phyloP scores from a whole-genome alignment of 2,888 invertebrate species.

The Parnassius glacialis region DNA sequence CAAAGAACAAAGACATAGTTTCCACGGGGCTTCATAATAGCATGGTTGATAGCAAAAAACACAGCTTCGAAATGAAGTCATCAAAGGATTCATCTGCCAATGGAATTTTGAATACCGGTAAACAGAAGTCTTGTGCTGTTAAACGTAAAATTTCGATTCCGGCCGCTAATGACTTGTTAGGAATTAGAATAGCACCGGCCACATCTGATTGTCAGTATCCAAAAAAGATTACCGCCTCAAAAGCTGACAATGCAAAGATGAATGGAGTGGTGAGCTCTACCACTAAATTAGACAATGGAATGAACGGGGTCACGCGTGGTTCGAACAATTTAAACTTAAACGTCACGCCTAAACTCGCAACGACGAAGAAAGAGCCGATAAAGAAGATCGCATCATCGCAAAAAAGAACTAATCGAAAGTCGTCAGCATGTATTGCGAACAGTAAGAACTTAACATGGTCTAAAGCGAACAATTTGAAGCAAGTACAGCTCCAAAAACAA shows the following conservation, averaged over 20 bases:
- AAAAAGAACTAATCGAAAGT: conserved; percentile 70
- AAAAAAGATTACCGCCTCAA: conserved; percentile 48
- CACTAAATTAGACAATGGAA: conserved; percentile 69
- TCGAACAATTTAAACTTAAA: conserved; percentile 70
- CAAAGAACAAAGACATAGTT: conserved; percentile 50
- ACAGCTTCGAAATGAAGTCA: conserved; percentile 44
- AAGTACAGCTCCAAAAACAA: conserved; percentile 69
- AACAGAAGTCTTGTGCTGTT: conserved; percentile 32
- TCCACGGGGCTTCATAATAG: conserved; percentile 53
- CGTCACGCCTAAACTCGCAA: conserved; percentile 49
- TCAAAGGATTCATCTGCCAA: conserved; percentile 66
- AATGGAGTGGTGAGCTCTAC: conserved; percentile 70
- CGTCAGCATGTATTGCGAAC: conserved; percentile 73
- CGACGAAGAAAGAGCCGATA: conserved; percentile 54
- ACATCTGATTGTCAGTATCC: conserved; percentile 47
- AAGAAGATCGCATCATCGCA: conserved; percentile 49
- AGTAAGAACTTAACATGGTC: conserved; percentile 75
- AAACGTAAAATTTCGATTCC: conserved; percentile 56
- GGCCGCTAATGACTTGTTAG: conserved; percentile 44
- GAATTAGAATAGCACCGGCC: conserved; percentile 54
- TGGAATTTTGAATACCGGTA: conserved; percentile 43
- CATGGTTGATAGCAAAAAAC: conserved; percentile 54
- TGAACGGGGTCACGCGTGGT: conserved; percentile 74
- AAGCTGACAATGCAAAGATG: conserved; percentile 52
- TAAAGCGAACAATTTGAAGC: conserved; percentile 72